Evolutionary conservation across 2,888 invertebrate genomes (phyloP).

Genomic region (Dilophus febrilis): DNA sequence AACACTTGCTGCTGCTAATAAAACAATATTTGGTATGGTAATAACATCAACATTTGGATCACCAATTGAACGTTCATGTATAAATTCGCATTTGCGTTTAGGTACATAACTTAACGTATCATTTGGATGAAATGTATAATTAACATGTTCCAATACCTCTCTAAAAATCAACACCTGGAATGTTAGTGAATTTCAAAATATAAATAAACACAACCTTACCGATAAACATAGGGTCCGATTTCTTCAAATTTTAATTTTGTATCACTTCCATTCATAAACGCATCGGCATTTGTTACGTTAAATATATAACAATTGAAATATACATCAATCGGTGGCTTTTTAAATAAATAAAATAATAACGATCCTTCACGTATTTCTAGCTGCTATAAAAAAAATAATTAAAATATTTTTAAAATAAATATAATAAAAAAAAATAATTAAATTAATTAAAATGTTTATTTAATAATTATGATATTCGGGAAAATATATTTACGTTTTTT

Average conservation of each 20-base stretch:
- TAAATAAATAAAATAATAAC: constrained; percentile 41
- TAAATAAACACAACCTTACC: constrained; percentile 41
- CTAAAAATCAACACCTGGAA: constrained; percentile 37
- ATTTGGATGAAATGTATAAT: constrained; percentile 44
- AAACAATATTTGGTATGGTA: constrained; percentile 50
- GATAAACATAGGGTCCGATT: constrained; percentile 68
- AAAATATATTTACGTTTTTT: constrained; percentile 23
- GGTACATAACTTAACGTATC: constrained; percentile 51
- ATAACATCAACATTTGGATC: constrained; percentile 42
- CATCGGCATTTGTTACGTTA: constrained; percentile 61
- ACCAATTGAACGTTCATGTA: constrained; percentile 46
- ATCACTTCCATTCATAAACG: constrained; percentile 45
- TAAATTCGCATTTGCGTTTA: constrained; percentile 36
- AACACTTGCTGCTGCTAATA: constrained; percentile 32
- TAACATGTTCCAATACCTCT: constrained; percentile 48
- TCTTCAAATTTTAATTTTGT: constrained; percentile 49
- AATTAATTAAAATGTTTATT: constrained; percentile 8
- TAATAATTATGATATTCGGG: too few species aligned
- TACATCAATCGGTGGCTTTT: constrained; percentile 45
- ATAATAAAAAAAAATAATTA: too few species aligned
- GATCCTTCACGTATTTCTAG: constrained; percentile 35
- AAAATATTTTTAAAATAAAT: not conserved
- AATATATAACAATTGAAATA: constrained; percentile 52
- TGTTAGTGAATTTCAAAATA: not conserved
- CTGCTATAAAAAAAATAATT: not conserved